Evolutionary conservation across 2,797 vertebrate genomes (phyloP).

Genomic region (Xerus rutilus): DNA sequence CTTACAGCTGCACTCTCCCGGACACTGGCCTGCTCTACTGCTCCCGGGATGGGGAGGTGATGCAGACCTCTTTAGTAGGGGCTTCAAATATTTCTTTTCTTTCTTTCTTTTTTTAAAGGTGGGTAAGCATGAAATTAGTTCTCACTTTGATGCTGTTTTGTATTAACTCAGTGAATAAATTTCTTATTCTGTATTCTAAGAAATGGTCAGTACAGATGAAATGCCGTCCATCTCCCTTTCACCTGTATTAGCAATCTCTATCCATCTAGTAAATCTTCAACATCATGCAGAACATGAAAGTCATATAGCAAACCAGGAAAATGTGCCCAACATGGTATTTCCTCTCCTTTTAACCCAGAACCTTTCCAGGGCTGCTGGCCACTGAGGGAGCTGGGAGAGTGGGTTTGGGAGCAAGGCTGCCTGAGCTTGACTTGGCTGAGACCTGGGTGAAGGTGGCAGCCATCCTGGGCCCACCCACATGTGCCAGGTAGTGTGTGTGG

Average conservation of each 20-base stretch:
- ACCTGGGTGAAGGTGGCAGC: neutral
- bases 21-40: neutral
- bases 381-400: too few species aligned
- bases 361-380: neutral
- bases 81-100: neutral
- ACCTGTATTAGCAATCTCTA: too few species aligned
- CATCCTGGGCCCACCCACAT: accelerated
- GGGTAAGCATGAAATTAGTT: neutral
- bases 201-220: neutral
- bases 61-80: accelerated
- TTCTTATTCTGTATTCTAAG: neutral
- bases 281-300: neutral
- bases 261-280: neutral
- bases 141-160: neutral
- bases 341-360: too few species aligned
- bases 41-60: neutral
- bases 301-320: neutral
- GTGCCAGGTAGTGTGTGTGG: neutral
- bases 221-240: neutral
- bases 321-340: neutral
- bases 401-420: neutral
- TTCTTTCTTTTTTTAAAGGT: neutral
- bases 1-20: accelerated
- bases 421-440: neutral
- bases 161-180: neutral